These are phyloP conservation scores for Rousettus leschenaultii DNA, from an alignment of 2,113 vertebrate species.

Conservation along the genomic window DNA sequence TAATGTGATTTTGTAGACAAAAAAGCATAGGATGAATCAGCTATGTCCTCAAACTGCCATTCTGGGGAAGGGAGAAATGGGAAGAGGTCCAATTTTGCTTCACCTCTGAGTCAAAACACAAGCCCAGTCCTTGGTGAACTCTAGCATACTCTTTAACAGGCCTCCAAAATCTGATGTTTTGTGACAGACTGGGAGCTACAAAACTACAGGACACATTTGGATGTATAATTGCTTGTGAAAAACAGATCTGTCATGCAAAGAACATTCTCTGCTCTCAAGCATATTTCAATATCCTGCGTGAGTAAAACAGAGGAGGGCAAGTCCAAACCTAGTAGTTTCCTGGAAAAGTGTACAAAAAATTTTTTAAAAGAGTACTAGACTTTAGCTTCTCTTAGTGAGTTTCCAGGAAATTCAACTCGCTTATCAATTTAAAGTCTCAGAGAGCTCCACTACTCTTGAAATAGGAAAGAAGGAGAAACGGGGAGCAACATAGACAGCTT, in stretches of 20 bases:
- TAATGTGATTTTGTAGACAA: neutral
- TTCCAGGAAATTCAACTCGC: neutral
- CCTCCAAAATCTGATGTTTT: neutral
- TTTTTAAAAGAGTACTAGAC: neutral
- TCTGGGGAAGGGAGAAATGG: neutral
- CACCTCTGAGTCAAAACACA: slow-evolving; percentile 2
- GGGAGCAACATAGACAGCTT: neutral
- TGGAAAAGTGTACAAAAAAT: neutral
- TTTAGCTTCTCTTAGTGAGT: neutral
- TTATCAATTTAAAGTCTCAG: neutral
- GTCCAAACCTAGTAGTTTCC: slow-evolving; percentile 1
- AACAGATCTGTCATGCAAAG: neutral
- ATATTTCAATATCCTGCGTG: neutral
- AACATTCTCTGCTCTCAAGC: neutral
- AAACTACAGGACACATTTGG: neutral
- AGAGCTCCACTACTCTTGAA: neutral
- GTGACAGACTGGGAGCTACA: neutral
- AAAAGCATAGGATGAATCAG: neutral
- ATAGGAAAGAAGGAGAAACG: neutral
- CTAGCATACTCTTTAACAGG: neutral
- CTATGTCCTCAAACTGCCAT: neutral
- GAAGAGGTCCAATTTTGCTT: neutral
- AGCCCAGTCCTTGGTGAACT: neutral
- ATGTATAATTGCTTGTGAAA: neutral
- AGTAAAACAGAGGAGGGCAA: neutral